phyloP scores from a whole-genome alignment of 2,113 vertebrate species.

The Tylochromis polylepis region DNA sequence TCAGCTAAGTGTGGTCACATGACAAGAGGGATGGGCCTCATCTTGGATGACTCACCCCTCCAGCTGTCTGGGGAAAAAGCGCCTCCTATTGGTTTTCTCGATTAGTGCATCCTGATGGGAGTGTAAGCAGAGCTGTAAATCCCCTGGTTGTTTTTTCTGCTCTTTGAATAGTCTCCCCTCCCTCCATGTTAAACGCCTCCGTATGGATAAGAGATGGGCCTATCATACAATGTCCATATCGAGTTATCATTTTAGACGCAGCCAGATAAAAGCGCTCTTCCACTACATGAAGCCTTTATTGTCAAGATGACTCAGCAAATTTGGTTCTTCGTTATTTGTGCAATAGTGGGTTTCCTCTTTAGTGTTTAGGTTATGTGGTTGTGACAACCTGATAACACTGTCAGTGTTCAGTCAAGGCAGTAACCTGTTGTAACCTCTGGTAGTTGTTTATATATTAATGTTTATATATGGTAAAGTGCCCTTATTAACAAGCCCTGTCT shows the following conservation, averaged over 20 bases:
- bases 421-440: neutral
- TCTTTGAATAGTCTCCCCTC: neutral
- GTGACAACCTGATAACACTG: neutral
- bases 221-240: neutral
- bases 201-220: neutral
- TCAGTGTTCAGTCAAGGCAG: neutral
- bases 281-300: neutral
- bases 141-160: conserved; percentile 19
- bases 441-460: neutral
- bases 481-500: neutral
- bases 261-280: neutral
- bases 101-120: neutral
- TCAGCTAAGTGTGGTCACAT: conserved; percentile 51
- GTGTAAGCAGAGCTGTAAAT: neutral
- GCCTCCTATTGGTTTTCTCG: conserved; percentile 44
- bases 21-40: conserved; percentile 38
- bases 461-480: neutral
- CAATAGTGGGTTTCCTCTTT: neutral
- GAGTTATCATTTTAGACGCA: neutral
- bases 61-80: neutral
- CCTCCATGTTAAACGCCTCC: neutral
- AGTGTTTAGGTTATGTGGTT: neutral
- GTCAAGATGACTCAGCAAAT: conserved; percentile 40
- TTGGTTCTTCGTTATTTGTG: neutral
- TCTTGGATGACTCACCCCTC: conserved; percentile 55